Conservation (phyloP, 1,140 invertebrate species). For the Scaptomyza pallida region DNA sequence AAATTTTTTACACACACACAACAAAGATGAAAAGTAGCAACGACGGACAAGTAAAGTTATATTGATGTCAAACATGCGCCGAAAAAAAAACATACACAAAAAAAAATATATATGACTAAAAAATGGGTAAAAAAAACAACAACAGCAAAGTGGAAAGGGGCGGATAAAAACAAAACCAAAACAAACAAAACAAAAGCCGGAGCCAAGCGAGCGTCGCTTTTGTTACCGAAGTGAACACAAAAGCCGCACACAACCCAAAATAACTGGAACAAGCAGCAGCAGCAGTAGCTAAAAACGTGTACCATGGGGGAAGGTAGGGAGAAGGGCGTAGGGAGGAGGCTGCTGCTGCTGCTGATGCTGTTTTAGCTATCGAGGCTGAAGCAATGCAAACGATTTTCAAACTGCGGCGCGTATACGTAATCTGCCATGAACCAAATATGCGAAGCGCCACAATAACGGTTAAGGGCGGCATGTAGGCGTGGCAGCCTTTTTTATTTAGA, state of each 20-base stretch:
- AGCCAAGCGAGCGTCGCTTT: slow-evolving; percentile 59
- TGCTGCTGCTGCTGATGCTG: not conserved
- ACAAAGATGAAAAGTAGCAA: slow-evolving; percentile 36
- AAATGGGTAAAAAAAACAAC: slow-evolving; percentile 6
- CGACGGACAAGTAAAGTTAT: slow-evolving; percentile 62
- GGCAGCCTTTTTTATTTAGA: slow-evolving; percentile 4
- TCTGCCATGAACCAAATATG: slow-evolving; percentile 79
- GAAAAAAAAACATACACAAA: slow-evolving; percentile 37
- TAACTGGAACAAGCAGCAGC: slow-evolving; percentile 60
- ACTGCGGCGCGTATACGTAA: slow-evolving; percentile 70
- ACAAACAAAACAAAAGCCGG: slow-evolving; percentile 46
- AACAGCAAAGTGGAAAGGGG: slow-evolving; percentile 3
- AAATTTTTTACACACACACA: slow-evolving; percentile 28
- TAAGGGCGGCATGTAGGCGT: slow-evolving; percentile 21
- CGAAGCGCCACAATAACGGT: slow-evolving; percentile 41
- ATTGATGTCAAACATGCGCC: slow-evolving; percentile 75
- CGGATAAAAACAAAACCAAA: slow-evolving; percentile 16
- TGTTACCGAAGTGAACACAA: slow-evolving; percentile 67
- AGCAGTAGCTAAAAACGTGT: slow-evolving; percentile 10
- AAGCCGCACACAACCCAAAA: slow-evolving; percentile 63
- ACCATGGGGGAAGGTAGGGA: not conserved
- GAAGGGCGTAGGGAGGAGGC: not conserved
- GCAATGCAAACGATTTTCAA: slow-evolving; percentile 77
- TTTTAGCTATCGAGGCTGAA: slow-evolving; percentile 20
- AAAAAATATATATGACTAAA: slow-evolving; percentile 23